A percentile compares a stretch with the other conserved stretches of the same genome.
These are phyloP conservation scores for Leptinotarsa undecemlineata DNA, from an alignment of 1,140 invertebrate species.

Conservation along the genomic window DNA sequence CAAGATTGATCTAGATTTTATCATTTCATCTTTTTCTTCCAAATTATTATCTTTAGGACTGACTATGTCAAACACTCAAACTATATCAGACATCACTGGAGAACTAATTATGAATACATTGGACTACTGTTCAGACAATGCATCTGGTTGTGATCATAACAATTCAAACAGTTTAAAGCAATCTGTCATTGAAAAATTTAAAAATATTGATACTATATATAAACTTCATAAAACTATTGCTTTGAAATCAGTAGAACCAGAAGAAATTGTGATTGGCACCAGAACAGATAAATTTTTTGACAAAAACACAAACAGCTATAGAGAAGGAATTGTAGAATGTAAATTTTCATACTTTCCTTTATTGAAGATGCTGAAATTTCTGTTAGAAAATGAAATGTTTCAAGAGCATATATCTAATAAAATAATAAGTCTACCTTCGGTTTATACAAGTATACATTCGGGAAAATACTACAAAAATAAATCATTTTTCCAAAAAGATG, in stretches of 20 bases:
- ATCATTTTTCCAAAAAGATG: constrained; percentile 13
- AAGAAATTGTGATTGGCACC: too few species aligned
- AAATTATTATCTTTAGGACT: constrained; percentile 22
- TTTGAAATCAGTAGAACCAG: not conserved
- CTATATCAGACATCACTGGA: constrained; percentile 17
- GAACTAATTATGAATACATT: constrained; percentile 19
- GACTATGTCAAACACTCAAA: not conserved
- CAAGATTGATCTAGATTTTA: constrained; percentile 6
- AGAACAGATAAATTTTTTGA: constrained; percentile 10
- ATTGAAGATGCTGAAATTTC: constrained; percentile 1
- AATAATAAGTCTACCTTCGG: not conserved
- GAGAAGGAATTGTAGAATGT: constrained; percentile 22
- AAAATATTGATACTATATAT: constrained; percentile 13
- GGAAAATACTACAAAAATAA: constrained; percentile 13
- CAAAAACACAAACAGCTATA: constrained; percentile 9
- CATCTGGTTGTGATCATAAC: too few species aligned
- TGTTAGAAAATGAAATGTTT: constrained; percentile 14
- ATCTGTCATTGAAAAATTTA: not conserved
- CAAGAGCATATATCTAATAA: not conserved
- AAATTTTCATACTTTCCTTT: constrained; percentile 29
- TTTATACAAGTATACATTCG: constrained; percentile 1
- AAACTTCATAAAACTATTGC: constrained; percentile 24
- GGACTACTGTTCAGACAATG: not conserved
- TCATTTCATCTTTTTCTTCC: constrained; percentile 17
- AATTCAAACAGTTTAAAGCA: too few species aligned